Percentiles rank a stretch among this genome's conserved stretches.
These are phyloP conservation scores for Carduelis carduelis DNA, from an alignment of 2,797 vertebrate genomes.

Conservation along the genomic window DNA sequence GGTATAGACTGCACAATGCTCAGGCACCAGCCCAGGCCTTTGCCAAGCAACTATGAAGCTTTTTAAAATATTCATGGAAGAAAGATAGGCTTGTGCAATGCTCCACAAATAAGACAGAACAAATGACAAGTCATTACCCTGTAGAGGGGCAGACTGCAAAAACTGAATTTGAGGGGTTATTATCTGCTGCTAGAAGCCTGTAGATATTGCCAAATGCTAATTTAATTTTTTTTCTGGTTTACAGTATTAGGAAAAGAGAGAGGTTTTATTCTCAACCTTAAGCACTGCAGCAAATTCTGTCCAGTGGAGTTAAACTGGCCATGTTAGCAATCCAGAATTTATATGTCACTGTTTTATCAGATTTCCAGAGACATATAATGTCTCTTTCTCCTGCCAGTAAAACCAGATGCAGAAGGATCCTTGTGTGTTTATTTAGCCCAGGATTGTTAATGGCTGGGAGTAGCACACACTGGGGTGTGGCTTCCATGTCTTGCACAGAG, in stretches of 20 bases:
- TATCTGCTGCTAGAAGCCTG: neutral
- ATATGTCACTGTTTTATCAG: constrained; percentile 56
- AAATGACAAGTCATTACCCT: neutral
- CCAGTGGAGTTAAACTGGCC: neutral
- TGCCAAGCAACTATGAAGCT: neutral
- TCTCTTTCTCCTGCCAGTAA: constrained; percentile 59
- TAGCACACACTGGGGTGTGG: constrained; percentile 38
- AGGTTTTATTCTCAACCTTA: neutral
- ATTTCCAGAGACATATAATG: constrained; percentile 58
- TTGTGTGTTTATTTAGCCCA: constrained; percentile 50
- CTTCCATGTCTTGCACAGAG: constrained; percentile 22
- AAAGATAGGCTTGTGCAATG: neutral
- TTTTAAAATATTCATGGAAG: neutral
- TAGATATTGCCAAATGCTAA: neutral
- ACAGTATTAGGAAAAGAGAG: neutral
- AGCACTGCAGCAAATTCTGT: neutral
- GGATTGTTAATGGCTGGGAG: constrained; percentile 43
- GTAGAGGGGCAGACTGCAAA: neutral
- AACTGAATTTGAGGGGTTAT: neutral
- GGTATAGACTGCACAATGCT: neutral
- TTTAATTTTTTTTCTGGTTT: neutral
- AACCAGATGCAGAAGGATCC: constrained; percentile 58
- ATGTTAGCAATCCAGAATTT: constrained; percentile 9
- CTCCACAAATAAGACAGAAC: neutral
- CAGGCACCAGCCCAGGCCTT: neutral